Percentiles rank a stretch among this genome's conserved stretches.
phyloP scores from a whole-genome alignment of 2,113 vertebrate species.

The Macaca nemestrina region DNA sequence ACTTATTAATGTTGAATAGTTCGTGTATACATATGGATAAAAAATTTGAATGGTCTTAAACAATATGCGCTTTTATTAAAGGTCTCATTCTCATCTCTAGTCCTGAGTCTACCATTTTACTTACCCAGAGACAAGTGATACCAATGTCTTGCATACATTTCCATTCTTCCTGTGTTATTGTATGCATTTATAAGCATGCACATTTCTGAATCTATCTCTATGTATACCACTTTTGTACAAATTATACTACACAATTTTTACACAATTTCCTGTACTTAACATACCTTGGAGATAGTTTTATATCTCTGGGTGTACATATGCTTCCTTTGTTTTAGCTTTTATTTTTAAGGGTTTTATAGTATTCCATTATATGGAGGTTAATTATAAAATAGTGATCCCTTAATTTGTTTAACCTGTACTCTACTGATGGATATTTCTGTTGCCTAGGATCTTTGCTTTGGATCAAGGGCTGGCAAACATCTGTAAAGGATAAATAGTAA shows the following conservation, averaged over 20 bases:
- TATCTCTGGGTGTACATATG: not conserved
- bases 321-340: not conserved
- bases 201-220: not conserved
- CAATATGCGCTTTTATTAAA: not conserved
- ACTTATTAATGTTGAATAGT: not conserved
- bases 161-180: not conserved
- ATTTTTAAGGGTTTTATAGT: not conserved
- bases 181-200: not conserved
- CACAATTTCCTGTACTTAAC: not conserved
- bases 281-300: not conserved
- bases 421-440: not conserved
- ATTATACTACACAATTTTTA: not conserved
- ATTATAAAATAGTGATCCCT: not conserved
- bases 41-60: not conserved
- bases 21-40: not conserved
- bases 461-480: not conserved
- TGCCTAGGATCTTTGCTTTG: conserved; percentile 24
- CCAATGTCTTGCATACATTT: not conserved
- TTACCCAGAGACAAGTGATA: not conserved
- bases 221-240: not conserved
- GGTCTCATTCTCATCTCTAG: not conserved
- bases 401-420: not conserved
- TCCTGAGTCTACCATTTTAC: not conserved
- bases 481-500: not conserved
- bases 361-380: not conserved